phyloP scores from a whole-genome alignment of 1,140 invertebrate species.

The Drosophila elegans region DNA sequence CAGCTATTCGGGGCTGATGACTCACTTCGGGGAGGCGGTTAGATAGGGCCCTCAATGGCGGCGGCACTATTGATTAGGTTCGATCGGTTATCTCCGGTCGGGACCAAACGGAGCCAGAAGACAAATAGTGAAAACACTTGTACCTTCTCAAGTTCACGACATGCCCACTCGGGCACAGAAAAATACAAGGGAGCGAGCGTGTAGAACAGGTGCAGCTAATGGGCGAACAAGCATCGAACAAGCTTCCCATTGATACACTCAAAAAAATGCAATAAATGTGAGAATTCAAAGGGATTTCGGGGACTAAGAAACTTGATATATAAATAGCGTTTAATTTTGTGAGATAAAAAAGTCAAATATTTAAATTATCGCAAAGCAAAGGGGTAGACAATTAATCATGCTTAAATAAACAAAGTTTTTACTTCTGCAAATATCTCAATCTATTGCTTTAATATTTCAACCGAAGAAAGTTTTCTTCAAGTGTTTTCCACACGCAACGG shows the following conservation, averaged over 20 bases:
- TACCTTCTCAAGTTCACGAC: conserved; percentile 67
- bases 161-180: conserved; percentile 27
- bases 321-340: no score
- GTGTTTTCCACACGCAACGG: conserved; percentile 26
- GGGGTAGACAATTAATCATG: no score
- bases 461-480: background rate
- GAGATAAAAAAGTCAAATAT: no score
- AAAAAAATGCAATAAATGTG: background rate
- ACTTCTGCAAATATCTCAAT: background rate
- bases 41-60: conserved; percentile 31
- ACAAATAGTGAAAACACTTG: conserved; percentile 63
- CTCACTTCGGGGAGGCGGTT: conserved; percentile 11
- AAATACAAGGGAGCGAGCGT: conserved; percentile 1
- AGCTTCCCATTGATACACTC: conserved; percentile 36
- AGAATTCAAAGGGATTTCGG: background rate
- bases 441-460: background rate
- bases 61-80: conserved; percentile 41
- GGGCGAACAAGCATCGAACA: conserved; percentile 39
- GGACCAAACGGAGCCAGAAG: conserved; percentile 31
- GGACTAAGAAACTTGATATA: no score
- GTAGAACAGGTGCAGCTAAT: conserved; percentile 68
- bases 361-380: no score
- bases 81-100: conserved; percentile 28
- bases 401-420: background rate
- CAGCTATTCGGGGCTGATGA: conserved; percentile 17